Conservation (phyloP, 2,888 invertebrate genomes). For the Catocala fraxini region DNA sequence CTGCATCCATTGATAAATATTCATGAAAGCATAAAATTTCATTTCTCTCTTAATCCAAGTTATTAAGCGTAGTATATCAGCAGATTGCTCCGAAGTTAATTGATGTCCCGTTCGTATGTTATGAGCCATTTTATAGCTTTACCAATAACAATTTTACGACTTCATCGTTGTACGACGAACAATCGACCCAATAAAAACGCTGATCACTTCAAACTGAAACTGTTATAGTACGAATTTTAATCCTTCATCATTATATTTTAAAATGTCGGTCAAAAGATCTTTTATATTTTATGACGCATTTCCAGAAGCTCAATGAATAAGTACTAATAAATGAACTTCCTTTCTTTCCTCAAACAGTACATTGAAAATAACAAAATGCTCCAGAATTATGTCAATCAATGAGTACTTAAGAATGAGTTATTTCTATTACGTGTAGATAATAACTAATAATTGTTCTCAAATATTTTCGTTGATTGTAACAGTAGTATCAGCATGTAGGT, state of each 20-base stretch:
- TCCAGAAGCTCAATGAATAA: constrained; percentile 14
- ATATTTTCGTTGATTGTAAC: too few species aligned
- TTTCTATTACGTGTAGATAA: too few species aligned
- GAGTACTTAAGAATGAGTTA: too few species aligned
- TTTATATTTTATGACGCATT: constrained; percentile 29
- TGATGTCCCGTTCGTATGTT: constrained; percentile 58
- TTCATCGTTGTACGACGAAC: constrained; percentile 47
- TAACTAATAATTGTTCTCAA: too few species aligned
- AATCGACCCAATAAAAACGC: constrained; percentile 52
- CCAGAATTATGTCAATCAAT: constrained; percentile 1
- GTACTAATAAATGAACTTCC: constrained; percentile 7
- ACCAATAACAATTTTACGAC: constrained; percentile 64
- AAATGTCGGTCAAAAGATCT: constrained; percentile 18
- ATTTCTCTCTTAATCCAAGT: constrained; percentile 43
- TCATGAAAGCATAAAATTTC: constrained; percentile 47
- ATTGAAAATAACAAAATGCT: not conserved
- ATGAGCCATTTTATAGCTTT: constrained; percentile 59
- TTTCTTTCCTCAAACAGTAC: constrained; percentile 7
- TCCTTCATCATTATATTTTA: constrained; percentile 28
- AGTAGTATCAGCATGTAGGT: too few species aligned
- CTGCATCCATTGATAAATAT: constrained; percentile 42
- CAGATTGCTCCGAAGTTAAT: constrained; percentile 60
- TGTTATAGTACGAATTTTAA: constrained; percentile 37
- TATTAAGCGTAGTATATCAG: constrained; percentile 55
- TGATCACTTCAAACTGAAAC: constrained; percentile 37